phyloP scores from a whole-genome alignment of 2,113 vertebrate genomes.

The Symphodus melops region DNA sequence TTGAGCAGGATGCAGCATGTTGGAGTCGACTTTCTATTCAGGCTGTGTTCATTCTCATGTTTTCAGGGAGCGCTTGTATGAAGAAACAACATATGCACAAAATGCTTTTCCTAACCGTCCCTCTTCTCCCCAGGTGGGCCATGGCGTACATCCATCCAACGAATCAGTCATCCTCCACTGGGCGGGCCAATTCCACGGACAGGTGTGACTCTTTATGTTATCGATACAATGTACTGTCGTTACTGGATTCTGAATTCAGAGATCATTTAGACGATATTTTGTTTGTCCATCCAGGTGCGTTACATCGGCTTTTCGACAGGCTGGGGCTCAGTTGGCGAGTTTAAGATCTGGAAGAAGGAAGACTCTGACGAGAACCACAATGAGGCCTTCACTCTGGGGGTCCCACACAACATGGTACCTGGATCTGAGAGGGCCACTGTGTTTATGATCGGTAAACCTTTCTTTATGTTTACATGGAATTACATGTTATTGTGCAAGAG shows the following conservation, averaged over 20 bases:
- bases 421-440: slow-evolving; percentile 92
- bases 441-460: slow-evolving; percentile 89
- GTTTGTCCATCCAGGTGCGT: slow-evolving; percentile 75
- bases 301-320: slow-evolving; percentile 95
- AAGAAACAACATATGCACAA: neutral
- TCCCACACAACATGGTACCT: slow-evolving; percentile 92
- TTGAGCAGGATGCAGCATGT: no score
- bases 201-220: slow-evolving; percentile 70
- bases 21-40: no score
- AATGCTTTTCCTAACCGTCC: neutral
- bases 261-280: neutral
- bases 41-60: no score
- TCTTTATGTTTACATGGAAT: neutral
- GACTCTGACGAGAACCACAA: slow-evolving; percentile 95
- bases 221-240: neutral
- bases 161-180: slow-evolving; percentile 90
- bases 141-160: slow-evolving; percentile 87
- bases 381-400: slow-evolving; percentile 93
- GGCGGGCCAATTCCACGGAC: slow-evolving; percentile 81
- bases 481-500: neutral
- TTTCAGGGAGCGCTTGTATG: neutral
- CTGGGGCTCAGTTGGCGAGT: slow-evolving; percentile 95
- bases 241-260: neutral
- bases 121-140: slow-evolving; percentile 85
- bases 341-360: slow-evolving; percentile 95